Evolutionary conservation across 2,113 vertebrate genomes (phyloP).

Genomic region (Octodon degus): DNA sequence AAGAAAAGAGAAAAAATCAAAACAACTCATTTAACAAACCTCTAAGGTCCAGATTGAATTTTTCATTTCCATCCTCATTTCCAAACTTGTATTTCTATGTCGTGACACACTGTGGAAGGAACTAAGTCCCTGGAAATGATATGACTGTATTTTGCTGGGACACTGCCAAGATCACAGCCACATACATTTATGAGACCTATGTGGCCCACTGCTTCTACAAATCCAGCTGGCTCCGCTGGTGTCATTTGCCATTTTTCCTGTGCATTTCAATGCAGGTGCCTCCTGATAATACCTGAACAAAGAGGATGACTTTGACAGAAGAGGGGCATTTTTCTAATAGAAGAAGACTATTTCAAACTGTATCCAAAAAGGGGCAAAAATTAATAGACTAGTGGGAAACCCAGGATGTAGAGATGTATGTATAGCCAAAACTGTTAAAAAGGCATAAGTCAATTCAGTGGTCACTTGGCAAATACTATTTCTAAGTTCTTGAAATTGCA

Average conservation of each 20-base stretch:
- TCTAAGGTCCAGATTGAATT: not conserved
- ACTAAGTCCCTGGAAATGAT: constrained; percentile 37
- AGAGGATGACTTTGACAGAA: not conserved
- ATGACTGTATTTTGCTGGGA: not conserved
- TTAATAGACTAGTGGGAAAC: not conserved
- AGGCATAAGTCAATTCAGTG: not conserved
- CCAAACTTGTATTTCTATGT: not conserved
- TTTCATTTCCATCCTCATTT: constrained; percentile 45
- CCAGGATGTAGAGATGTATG: not conserved
- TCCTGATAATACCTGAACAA: not conserved
- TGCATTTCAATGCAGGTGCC: not conserved
- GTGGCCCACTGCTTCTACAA: not conserved
- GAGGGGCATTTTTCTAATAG: not conserved
- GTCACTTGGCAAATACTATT: not conserved
- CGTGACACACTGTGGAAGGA: not conserved
- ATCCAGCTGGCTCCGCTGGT: not conserved
- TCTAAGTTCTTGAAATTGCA: not conserved
- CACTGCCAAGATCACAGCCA: not conserved
- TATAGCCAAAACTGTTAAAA: not conserved
- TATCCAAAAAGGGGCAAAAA: not conserved
- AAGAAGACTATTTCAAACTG: not conserved
- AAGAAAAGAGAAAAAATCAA: not conserved
- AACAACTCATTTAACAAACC: not conserved
- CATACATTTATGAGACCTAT: not conserved
- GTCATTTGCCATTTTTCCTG: not conserved